These are phyloP conservation scores for Lasioglossum albipes DNA, from an alignment of 1,140 invertebrate species.

Conservation along the genomic window DNA sequence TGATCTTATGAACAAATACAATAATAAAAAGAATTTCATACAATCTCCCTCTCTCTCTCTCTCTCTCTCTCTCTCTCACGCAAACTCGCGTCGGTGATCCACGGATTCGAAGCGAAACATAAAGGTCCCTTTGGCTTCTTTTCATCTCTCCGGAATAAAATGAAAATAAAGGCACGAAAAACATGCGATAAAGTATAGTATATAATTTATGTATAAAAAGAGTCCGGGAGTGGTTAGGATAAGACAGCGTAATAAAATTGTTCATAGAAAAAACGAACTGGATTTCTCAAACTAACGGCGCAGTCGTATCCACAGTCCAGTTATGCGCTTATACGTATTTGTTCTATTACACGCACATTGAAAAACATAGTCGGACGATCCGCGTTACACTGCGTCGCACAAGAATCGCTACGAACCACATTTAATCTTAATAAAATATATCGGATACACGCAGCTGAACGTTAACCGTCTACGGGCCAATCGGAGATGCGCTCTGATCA, in stretches of 20 bases:
- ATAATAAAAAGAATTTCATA: background rate
- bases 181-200: background rate
- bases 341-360: slow-evolving; percentile 17
- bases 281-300: background rate
- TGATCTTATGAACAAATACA: background rate
- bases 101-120: background rate
- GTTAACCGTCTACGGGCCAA: slow-evolving; percentile 17
- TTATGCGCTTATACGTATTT: background rate
- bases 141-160: background rate
- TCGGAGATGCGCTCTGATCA: background rate
- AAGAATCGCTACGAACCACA: slow-evolving; percentile 49
- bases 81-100: background rate
- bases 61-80: background rate
- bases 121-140: background rate
- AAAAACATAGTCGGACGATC: slow-evolving; percentile 42
- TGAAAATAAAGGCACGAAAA: background rate
- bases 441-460: slow-evolving; percentile 30
- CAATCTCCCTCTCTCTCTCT: background rate
- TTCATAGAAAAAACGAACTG: background rate
- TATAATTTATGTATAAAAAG: background rate
- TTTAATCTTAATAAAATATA: slow-evolving; percentile 57
- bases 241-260: background rate
- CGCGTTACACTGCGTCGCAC: slow-evolving; percentile 16
- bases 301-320: background rate
- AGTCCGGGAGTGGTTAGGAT: background rate